Evolutionary conservation across 2,113 vertebrate species (phyloP).

Genomic region (Ardeotis arabs): DNA sequence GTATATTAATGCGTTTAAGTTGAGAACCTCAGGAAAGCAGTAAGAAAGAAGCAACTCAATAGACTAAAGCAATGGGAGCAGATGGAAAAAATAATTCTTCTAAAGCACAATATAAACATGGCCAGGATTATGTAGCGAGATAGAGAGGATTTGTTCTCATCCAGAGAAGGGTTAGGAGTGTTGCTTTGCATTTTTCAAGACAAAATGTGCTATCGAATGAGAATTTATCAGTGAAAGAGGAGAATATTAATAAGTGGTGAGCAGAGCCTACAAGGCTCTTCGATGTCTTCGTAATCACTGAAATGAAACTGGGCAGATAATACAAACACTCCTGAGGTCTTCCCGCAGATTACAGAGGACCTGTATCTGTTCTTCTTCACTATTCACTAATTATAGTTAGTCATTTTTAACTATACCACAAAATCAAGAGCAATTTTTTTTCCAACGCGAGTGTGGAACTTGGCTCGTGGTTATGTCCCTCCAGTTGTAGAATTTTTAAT

Average conservation of each 20-base stretch:
- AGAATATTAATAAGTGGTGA: not conserved
- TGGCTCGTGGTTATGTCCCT: accelerated
- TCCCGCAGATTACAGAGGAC: not conserved
- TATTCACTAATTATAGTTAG: not conserved
- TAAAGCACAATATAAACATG: not conserved
- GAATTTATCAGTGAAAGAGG: not conserved
- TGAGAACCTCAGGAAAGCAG: not conserved
- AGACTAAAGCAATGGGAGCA: not conserved
- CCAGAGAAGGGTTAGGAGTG: not conserved
- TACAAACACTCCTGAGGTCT: not conserved
- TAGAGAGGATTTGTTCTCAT: slow-evolving; percentile 11
- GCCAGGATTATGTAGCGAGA: not conserved
- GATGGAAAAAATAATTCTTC: not conserved
- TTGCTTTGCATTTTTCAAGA: not conserved
- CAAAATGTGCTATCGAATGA: not conserved
- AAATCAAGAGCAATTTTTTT: not conserved
- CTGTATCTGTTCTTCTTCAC: accelerated
- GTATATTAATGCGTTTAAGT: not conserved
- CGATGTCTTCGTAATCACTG: not conserved
- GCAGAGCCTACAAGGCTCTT: not conserved
- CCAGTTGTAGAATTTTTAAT: not conserved
- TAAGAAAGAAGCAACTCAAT: not conserved
- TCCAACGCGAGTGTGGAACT: accelerated
- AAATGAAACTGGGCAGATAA: not conserved
- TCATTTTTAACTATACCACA: not conserved